Evolutionary conservation across 2,113 vertebrate species (phyloP).

Genomic region (Clarias magur): DNA sequence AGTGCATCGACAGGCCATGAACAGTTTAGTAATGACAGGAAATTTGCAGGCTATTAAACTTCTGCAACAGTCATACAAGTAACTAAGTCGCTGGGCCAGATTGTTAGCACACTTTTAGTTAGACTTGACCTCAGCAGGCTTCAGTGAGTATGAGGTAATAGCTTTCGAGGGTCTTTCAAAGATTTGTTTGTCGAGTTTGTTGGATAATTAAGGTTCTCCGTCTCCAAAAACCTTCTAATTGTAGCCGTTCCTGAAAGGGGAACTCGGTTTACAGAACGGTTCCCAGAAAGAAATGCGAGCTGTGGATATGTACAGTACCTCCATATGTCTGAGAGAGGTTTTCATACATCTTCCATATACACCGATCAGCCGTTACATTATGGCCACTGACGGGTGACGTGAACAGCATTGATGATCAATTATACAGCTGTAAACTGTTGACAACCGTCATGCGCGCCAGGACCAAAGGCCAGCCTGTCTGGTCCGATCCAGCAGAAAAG

Average conservation of each 20-base stretch:
- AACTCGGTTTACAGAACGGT: not conserved
- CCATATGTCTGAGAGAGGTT: too few relatives aligned
- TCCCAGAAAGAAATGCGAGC: not conserved
- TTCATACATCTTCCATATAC: too few relatives aligned
- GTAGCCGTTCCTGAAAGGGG: not conserved
- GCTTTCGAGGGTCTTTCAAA: not conserved
- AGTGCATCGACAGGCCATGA: not conserved
- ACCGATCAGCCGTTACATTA: too few relatives aligned
- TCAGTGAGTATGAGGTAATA: not conserved
- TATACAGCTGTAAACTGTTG: too few relatives aligned
- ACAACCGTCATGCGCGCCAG: too few relatives aligned
- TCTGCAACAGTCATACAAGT: not conserved
- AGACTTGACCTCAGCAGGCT: not conserved
- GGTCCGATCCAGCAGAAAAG: too few relatives aligned
- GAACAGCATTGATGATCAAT: too few relatives aligned
- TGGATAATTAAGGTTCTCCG: not conserved
- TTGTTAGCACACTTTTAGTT: not conserved
- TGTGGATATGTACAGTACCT: too few relatives aligned
- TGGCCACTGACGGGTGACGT: too few relatives aligned
- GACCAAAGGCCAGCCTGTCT: too few relatives aligned
- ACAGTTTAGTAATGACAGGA: not conserved
- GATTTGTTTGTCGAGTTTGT: not conserved
- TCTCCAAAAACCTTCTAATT: not conserved
- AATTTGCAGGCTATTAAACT: not conserved
- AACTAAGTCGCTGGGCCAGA: not conserved